Evolutionary conservation across 2,888 invertebrate species (phyloP).

Genomic region (Sussaba pulchella): DNA sequence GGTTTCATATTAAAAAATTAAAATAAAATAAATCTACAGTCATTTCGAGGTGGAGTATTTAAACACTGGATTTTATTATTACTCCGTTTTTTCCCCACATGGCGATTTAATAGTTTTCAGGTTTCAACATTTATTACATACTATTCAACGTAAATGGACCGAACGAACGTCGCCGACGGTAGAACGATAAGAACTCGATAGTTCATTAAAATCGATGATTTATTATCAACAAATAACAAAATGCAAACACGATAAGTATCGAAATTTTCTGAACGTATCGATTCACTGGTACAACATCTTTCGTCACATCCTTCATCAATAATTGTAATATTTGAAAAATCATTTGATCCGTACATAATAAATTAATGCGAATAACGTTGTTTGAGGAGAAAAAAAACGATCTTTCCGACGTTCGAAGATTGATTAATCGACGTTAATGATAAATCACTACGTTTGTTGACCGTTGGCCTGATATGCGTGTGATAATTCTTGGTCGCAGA

Average conservation of each 20-base stretch:
- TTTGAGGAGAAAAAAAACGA: neutral
- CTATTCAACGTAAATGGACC: neutral
- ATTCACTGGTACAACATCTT: no score
- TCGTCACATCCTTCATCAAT: no score
- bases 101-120: neutral
- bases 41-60: no score
- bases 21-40: no score
- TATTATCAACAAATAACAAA: neutral
- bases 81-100: neutral
- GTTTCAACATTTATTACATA: neutral
- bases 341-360: neutral
- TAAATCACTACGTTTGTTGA: constrained; percentile 52
- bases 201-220: neutral
- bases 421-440: constrained; percentile 9
- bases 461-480: constrained; percentile 80
- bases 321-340: neutral
- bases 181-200: no score
- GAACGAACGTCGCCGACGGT: neutral
- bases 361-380: neutral
- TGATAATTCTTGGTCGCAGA: constrained; percentile 81
- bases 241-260: neutral
- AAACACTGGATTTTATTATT: neutral
- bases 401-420: constrained; percentile 19
- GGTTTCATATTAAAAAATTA: no score
- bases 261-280: no score